A percentile compares a stretch with the other conserved stretches of the same genome.
These are phyloP conservation scores for Drosophila suboccidentalis DNA, from an alignment of 2,888 invertebrate genomes.

Conservation along the genomic window DNA sequence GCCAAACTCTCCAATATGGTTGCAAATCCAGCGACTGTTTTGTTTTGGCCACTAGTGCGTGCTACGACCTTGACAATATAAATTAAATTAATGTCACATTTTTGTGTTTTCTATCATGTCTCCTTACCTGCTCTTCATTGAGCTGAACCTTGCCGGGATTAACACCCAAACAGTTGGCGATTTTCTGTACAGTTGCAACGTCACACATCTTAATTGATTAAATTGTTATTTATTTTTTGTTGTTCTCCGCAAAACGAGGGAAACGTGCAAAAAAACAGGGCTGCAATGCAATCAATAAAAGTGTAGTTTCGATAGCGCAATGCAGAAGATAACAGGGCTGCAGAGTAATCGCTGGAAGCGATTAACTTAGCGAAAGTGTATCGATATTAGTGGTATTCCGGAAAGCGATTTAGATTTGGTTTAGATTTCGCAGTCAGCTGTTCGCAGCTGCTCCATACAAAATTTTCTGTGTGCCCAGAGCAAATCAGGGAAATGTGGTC, in stretches of 20 bases:
- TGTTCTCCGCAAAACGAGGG: conserved; percentile 22
- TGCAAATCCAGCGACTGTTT: conserved; percentile 86
- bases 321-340: conserved; percentile 29
- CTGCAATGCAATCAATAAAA: conserved; percentile 8
- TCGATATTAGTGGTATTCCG: too few relatives aligned
- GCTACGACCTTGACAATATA: conserved; percentile 86
- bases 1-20: conserved; percentile 87
- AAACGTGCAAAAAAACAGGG: conserved; percentile 51
- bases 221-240: conserved; percentile 13
- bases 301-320: neutral
- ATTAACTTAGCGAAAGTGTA: neutral
- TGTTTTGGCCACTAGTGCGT: conserved; percentile 85
- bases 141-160: conserved; percentile 86
- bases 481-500: too few relatives aligned
- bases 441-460: too few relatives aligned
- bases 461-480: too few relatives aligned
- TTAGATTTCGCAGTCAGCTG: too few relatives aligned
- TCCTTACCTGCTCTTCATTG: conserved; percentile 86
- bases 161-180: conserved; percentile 87
- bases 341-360: neutral
- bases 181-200: conserved; percentile 85
- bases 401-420: too few relatives aligned
- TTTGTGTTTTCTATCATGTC: neutral
- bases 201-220: conserved; percentile 80
- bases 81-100: conserved; percentile 45